A percentile compares a stretch with the other conserved stretches of the same genome.
Evolutionary conservation across 1,140 invertebrate species (phyloP).

Genomic region (Ceratina australensis): DNA sequence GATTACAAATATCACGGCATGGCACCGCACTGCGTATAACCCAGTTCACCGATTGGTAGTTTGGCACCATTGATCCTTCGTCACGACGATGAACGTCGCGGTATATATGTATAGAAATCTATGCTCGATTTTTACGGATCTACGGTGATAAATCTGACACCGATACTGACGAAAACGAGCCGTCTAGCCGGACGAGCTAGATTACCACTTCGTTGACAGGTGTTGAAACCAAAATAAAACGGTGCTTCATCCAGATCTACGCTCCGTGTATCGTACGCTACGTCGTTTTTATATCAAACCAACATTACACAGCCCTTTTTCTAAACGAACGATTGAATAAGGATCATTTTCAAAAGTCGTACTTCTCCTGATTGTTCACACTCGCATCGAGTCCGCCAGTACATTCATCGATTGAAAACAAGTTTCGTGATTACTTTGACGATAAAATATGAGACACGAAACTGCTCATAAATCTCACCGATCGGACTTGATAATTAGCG

Average conservation of each 20-base stretch:
- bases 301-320: too few species aligned
- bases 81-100: constrained; percentile 11
- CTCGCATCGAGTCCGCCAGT: too few species aligned
- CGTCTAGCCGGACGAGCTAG: too few species aligned
- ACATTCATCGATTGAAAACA: too few species aligned
- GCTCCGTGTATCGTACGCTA: too few species aligned
- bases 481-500: neutral
- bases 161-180: neutral
- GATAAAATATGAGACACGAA: too few species aligned
- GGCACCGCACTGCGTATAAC: constrained; percentile 45
- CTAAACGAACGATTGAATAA: too few species aligned
- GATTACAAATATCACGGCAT: constrained; percentile 39
- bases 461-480: neutral
- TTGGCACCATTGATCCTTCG: constrained; percentile 33
- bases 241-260: neutral
- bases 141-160: neutral
- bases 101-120: neutral
- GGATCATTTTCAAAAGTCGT: too few species aligned
- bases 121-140: neutral
- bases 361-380: too few species aligned
- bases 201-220: neutral
- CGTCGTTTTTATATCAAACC: too few species aligned
- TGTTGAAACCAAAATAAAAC: neutral
- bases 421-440: too few species aligned
- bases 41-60: constrained; percentile 41